Conservation (phyloP, 2,797 vertebrate species). For the Parotocinclus haroldoi region DNA sequence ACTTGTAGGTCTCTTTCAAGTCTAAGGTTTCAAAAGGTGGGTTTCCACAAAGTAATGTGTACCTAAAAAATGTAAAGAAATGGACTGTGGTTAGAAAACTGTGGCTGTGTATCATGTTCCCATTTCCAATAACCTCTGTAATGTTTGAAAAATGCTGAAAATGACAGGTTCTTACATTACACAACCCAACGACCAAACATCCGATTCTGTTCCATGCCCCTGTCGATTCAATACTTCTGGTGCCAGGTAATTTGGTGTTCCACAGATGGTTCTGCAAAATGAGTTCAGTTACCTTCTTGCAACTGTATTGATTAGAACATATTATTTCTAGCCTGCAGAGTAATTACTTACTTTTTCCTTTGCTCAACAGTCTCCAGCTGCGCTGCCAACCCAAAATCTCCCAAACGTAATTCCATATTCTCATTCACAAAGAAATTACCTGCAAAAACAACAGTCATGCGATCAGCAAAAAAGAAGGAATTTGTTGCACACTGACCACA, state of each 20-base stretch:
- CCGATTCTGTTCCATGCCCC: slow-evolving; percentile 91
- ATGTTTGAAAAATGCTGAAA: background rate
- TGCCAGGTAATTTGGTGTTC: slow-evolving; percentile 97
- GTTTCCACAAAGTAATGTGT: slow-evolving; percentile 91
- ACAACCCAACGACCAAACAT: slow-evolving; percentile 95
- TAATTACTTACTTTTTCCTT: slow-evolving; percentile 85
- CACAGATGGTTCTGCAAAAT: slow-evolving; percentile 88
- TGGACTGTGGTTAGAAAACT: background rate
- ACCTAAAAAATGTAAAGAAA: slow-evolving; percentile 68
- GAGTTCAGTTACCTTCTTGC: background rate
- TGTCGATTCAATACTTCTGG: slow-evolving; percentile 95
- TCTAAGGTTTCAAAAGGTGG: slow-evolving; percentile 97
- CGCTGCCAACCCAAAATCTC: slow-evolving; percentile 93
- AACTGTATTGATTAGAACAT: background rate
- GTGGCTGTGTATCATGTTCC: background rate
- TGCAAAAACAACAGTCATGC: slow-evolving; percentile 56
- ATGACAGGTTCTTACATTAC: slow-evolving; percentile 81
- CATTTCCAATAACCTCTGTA: background rate
- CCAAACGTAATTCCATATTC: slow-evolving; percentile 95
- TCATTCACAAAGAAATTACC: slow-evolving; percentile 99
- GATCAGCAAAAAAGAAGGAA: no score
- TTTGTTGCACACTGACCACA: no score
- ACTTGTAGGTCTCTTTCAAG: slow-evolving; percentile 96
- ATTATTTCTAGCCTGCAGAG: background rate
- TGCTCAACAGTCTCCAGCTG: slow-evolving; percentile 85